Base-by-base conservation (phyloP, 1,140 invertebrate species). In the Chironomus tepperi region DNA sequence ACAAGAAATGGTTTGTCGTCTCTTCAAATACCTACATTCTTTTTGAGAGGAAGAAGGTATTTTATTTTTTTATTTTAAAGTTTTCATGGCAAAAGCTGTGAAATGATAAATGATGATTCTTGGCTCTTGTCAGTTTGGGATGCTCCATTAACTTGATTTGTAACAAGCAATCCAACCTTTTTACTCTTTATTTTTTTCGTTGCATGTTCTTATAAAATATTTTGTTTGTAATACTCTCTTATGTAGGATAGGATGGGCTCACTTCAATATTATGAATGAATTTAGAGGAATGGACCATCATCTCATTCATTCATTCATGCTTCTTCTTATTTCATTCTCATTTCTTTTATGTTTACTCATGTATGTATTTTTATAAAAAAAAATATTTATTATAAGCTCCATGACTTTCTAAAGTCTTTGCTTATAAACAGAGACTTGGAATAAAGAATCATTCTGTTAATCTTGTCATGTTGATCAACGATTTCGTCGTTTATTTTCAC, bases 401-500 rank as follows among this genome's bases (percentile, higher is more conserved):
- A 57, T 57, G 47, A 57, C 47, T 57, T 57, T 57, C 47, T 57
- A 57, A 57, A 57, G 47, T 57, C n/a, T n/a, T 57, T 57, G 47
- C 24, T 34, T 34, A 34, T 34, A 34, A 34, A 34, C 24, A 34
- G 24, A 34, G 24, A 34, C 24, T 34, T 34, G 24, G 24, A 34
- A 34, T 34, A 34, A 34, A 34, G 47, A 57, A 57, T 57, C 47
- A 57, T 57, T 57, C n/a, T 70, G 16, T 19, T 70, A 70, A 70
- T 70, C 65, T 70, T 70, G 65, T 70, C 65, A 70, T 70, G 65
- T 70, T 70, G 65, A 70, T 70, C 65, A 70, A 18, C 47, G 47
- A 57, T 12, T 57, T 57, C n/a, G 47, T 57, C 47, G 47, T 57
- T 57, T 57, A 57, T 57, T 34, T 57, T 57, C 47, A 57, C 47